These are phyloP conservation scores for Alethe castanea DNA, from an alignment of 2,113 vertebrate genomes.

Conservation along the genomic window DNA sequence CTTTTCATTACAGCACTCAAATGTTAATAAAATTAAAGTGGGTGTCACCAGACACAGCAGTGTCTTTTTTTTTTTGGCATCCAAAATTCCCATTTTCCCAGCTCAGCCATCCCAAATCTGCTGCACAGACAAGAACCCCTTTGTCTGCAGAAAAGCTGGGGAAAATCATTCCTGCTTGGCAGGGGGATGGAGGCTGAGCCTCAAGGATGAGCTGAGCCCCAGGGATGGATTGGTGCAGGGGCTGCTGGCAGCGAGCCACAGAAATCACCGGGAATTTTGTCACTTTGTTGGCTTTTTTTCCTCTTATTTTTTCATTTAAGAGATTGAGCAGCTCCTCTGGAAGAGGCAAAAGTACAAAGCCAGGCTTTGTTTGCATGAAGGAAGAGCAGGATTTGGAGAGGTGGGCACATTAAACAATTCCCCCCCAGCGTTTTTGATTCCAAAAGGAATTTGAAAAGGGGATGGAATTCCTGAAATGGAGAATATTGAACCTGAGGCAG, in stretches of 20 bases:
- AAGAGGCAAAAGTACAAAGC: neutral
- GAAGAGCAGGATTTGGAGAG: neutral
- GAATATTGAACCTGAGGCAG: neutral
- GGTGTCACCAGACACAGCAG: neutral
- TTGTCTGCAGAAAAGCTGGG: neutral
- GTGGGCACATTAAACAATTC: neutral
- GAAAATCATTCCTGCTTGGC: neutral
- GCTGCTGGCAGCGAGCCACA: neutral
- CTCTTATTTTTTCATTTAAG: neutral
- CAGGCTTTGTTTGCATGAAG: neutral
- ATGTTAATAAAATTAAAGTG: fast-evolving
- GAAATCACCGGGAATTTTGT: neutral
- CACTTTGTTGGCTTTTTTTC: neutral
- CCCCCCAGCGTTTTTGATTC: fast-evolving
- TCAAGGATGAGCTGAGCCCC: neutral
- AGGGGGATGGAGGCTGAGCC: neutral
- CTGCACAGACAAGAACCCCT: neutral
- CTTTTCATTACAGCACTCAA: neutral
- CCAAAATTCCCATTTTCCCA: fast-evolving
- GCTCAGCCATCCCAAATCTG: neutral
- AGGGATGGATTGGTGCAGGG: neutral
- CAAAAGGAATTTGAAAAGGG: neutral
- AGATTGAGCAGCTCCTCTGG: neutral
- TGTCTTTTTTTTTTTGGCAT: too few relatives aligned
- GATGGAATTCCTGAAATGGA: neutral